Evolutionary conservation across 2,797 vertebrate species (phyloP).

Genomic region (Potorous gilbertii): DNA sequence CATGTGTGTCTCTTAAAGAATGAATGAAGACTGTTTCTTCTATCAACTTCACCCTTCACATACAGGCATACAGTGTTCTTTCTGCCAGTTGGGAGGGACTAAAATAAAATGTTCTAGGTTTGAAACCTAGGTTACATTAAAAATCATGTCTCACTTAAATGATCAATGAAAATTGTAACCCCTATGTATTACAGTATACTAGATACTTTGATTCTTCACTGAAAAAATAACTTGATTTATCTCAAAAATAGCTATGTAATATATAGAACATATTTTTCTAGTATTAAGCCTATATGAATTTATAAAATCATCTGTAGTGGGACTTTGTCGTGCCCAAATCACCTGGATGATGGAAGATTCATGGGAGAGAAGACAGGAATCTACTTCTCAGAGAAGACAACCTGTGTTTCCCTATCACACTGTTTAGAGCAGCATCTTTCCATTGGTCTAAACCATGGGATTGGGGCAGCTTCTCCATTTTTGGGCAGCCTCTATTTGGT

Average conservation of each 20-base stretch:
- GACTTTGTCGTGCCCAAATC: background rate
- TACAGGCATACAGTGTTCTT: background rate
- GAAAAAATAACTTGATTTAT: background rate
- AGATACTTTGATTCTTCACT: background rate
- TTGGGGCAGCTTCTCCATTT: background rate
- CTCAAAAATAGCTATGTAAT: background rate
- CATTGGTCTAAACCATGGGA: background rate
- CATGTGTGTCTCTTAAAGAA: background rate
- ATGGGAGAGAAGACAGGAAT: background rate
- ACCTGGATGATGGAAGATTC: background rate
- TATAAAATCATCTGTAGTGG: background rate
- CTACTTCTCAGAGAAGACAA: background rate
- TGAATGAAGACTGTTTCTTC: background rate
- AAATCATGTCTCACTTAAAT: background rate
- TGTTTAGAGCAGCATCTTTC: background rate
- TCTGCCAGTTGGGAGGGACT: background rate
- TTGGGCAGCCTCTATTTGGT: background rate
- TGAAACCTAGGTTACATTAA: background rate
- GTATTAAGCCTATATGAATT: background rate
- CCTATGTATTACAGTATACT: background rate
- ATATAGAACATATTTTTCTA: background rate
- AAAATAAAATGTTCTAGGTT: background rate
- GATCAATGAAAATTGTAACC: background rate
- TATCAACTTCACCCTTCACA: background rate
- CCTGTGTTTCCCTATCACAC: background rate